Evolutionary conservation across 2,113 vertebrate genomes (phyloP), one percentile per base, ranked within the genome.

Genomic region (Urocolius indicus): DNA sequence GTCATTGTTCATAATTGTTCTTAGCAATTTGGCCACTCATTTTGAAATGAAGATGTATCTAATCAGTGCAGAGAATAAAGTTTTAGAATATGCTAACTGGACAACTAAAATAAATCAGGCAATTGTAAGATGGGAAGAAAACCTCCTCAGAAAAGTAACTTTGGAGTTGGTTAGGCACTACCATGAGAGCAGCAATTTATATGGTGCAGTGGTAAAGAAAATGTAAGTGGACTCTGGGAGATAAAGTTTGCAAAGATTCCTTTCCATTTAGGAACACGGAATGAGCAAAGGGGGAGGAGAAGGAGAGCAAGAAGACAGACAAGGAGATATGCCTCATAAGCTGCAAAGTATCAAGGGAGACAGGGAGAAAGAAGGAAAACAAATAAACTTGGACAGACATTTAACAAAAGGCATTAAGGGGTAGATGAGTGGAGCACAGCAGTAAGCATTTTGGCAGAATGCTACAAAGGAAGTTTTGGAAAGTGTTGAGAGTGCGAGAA

Each of bases 101-200:
- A 59, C 43, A 55, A 90, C 8, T 65, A 17, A 68, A 79, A 11
- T 14, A 45, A 10, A 45, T 69, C 66, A 49, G 1, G 6, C 30
- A 71, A 58, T 32, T 82, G 5, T 65, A 66, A 86, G 19, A 38
- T 9, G 23, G 27, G 21, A 67, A 71, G 15, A 84, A 81, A 63
- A 74, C 43, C 9, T 59, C 24, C 34, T 26, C 5, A 54, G 32
- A 71, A 74, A 71, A 62, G 5, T 58, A 51, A 43, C 2, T 73
- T 52, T 43, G 30, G 32, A 49, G 16, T 61, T 61, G 23, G 8
- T 43, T 46, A 55, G 6, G 18, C 34, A 26, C 10, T 65, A 12
- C 20, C 2, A 1, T 21, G 22, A 38, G 10, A 76, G 6, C 20
- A 66, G 6, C 0, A 1, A 77, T 4, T 34, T 58, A 21, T 10